Base-by-base conservation (phyloP, 2,888 invertebrate species). In the Eupithecia centaureata region DNA sequence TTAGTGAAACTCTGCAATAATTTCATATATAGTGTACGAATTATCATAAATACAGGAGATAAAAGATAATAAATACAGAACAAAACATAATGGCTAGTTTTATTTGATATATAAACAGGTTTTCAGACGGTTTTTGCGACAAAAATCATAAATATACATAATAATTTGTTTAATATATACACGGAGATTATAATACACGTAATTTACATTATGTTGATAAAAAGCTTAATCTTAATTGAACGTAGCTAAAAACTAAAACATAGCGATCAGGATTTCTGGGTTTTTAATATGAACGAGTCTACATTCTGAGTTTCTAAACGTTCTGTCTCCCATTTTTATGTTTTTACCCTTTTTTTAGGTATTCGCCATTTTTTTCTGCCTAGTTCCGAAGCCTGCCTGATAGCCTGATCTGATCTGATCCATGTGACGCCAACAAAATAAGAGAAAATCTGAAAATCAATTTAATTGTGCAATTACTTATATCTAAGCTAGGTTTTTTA, bases 371-470 rank as follows among this genome's bases (percentile, higher is more conserved):
- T 12, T n/a, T 56, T 10, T 56, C 76, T 73, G 76, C 79, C 80
- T 82, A 83, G 73, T 69, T 75, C 76, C 78, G 74, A 61, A 67
- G 71, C 67, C 75, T 68, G 73, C 70, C 72, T 72, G 72, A 63
- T 33, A 32, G 57, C 57, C 57, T 57, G 57, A 57, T 57, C 57
- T 33, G 18, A 32, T 32, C 57, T 57, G 57, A 57, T 57, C 57
- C 71, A 83, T 79, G 78, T 70, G 83, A 75, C 86, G 78, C 85
- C 86, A 78, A 85, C 84, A 79, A 81, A 79, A 81, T 79, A 82
- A 81, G 74, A 82, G 76, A 79, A 82, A 71, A 87, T 87, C 87
- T 87, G 87, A 87, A 87, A 87, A 86, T 86, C 77, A 84, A 85
- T 86, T 82, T 79, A 81, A 80, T 82, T 79, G 81, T 83, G 82